Base-by-base conservation (phyloP, 2,888 invertebrate species). In the Athalia circularis region DNA sequence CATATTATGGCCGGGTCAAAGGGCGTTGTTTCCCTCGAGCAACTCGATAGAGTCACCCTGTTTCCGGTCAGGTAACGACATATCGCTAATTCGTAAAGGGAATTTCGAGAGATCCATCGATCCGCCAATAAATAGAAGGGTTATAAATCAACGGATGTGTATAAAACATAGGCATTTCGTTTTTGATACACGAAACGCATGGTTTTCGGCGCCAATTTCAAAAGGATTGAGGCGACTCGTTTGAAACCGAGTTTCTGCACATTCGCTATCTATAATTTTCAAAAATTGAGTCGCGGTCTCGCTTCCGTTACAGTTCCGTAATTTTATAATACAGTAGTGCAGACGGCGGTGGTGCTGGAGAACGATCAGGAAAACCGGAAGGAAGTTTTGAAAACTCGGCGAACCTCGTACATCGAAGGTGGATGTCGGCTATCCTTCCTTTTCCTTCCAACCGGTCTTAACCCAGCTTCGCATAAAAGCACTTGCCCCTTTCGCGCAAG, bases 391-490 rank as follows among this genome's bases (percentile, higher is more conserved):
- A 3, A 59, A 59, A 72, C 72, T 47, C 57, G 72, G 59, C 59
- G 59, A 72, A 72, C 72, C 57, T 57, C 29, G 43, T 29, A 52
- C 5, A 7, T 4, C 5, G 43, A 43, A 64, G 29, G 43, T 15
- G 29, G 43, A 43, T 3, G 43, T 62, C 29, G 48, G 15, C 54
- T 48, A 52, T 54, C 29, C 54, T 9, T 54, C n/a, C 54, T 11
- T 75, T 47, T 15, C 62, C 62, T 29, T 62, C n/a, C 75, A 62
- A 11, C 62, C 67, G 74, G 78, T 80, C 81, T 80, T 82, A 65
- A 29, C 77, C 77, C 79, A 67, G 75, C 75, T 65, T 79, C 77
- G 80, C 80, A 78, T 79, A 80, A 82, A 82, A 82, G 81, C 81
- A 79, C 78, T 79, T 62, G 65, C 78, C 81, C 78, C 80, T 80